Base-by-base conservation (phyloP, 2,888 invertebrate genomes). In the Zaprionus obscuricornis region DNA sequence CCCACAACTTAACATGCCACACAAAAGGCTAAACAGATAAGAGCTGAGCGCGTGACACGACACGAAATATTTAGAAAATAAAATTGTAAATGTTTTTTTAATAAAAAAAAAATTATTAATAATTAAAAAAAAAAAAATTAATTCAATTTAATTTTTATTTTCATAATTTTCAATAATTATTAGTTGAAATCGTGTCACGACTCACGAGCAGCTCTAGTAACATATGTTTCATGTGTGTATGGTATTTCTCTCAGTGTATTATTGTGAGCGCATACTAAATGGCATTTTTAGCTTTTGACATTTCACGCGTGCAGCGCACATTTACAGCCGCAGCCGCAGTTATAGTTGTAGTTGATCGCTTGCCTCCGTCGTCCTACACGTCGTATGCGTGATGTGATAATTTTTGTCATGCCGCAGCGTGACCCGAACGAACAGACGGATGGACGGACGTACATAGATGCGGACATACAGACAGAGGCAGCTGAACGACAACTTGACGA, bases 331-430 rank as follows among this genome's bases (percentile, higher is more conserved):
- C n/a, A n/a, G 10, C 6, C 17, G 33, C 13, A 58, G 43, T 20
- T 17, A 55, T 40, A 27, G 43, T 43, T 16, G 49, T 18, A 14
- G 18, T 39, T 43, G 27, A 22, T 17, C 20, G 31, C 26, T 31
- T 20, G 50, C 22, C n/a, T n/a, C n/a, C 36, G 29, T 20, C 66
- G 64, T 75, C 67, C 62, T 66, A 81, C 76, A 74, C 62, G 85
- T 70, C 83, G 85, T 76, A 79, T 85, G 81, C 77, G 86, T 77
- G 84, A 81, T 81, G 85, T 83, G 81, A 85, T 79, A 83, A 85
- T 85, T 85, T 83, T 64, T 74, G 70, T 63, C 77, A 56, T 73
- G 75, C 33, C 46, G 22, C 37, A 22, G 40, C 68, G 47, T 69
- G 73, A 69, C 68, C 68, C 55, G 22, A 27, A n/a, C n/a, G 43